Percentiles rank a stretch among this genome's conserved stretches.
Conservation (phyloP, 2,888 invertebrate genomes). For the Dynastes hyllus region DNA sequence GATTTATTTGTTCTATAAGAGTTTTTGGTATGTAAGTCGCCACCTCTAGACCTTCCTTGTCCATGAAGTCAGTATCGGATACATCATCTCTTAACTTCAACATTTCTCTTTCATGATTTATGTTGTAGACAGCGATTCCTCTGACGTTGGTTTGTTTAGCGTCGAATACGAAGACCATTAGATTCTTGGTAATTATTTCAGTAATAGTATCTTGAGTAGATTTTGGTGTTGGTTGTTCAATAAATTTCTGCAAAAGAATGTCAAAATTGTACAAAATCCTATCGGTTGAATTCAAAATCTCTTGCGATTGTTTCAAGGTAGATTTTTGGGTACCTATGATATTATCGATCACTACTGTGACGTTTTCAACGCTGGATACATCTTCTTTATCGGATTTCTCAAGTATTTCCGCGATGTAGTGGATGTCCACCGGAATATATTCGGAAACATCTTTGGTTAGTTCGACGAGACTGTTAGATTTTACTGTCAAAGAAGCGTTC, state of each 20-base stretch:
- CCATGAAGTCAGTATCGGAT: constrained; percentile 26
- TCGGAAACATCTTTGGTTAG: constrained; percentile 47
- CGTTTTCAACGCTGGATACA: constrained; percentile 50
- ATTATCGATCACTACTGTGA: constrained; percentile 55
- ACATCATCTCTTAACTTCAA: constrained; percentile 8
- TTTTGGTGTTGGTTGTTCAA: neutral
- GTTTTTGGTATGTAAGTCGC: constrained; percentile 54
- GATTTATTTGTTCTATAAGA: constrained; percentile 54
- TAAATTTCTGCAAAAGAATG: constrained; percentile 54
- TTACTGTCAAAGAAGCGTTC: constrained; percentile 20
- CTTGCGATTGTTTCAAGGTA: constrained; percentile 57
- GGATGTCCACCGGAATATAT: constrained; percentile 52
- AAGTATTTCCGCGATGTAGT: constrained; percentile 54
- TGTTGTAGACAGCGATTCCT: constrained; percentile 49
- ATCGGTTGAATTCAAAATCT: constrained; percentile 58
- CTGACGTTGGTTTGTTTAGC: constrained; percentile 36
- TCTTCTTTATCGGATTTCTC: constrained; percentile 47
- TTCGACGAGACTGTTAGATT: constrained; percentile 37
- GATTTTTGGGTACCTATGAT: constrained; percentile 54
- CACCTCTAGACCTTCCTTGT: constrained; percentile 43
- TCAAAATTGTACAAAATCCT: constrained; percentile 59
- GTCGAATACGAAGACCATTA: constrained; percentile 52
- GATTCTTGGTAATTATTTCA: constrained; percentile 47
- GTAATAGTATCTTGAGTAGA: neutral
- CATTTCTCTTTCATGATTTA: constrained; percentile 3